A percentile compares a stretch with the other conserved stretches of the same genome.
Evolutionary conservation across 2,888 invertebrate species (phyloP).

Genomic region (Elysia crispata): DNA sequence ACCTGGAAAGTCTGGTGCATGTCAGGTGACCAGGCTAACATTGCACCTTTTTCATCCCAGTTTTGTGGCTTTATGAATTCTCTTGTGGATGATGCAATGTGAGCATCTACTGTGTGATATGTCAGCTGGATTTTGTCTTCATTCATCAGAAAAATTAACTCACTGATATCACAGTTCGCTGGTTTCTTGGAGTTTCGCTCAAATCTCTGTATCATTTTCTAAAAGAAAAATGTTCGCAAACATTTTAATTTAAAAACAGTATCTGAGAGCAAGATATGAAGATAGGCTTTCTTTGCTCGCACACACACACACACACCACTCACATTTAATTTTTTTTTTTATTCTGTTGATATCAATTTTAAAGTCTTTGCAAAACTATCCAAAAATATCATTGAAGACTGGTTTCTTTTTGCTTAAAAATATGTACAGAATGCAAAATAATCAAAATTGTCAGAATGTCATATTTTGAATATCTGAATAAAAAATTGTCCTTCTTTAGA

Average conservation of each 20-base stretch:
- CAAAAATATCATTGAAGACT: too few relatives aligned
- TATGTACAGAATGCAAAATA: too few relatives aligned
- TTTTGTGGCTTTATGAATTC: conserved; percentile 76
- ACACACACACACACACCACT: too few relatives aligned
- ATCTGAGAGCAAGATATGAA: too few relatives aligned
- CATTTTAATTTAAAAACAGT: not conserved
- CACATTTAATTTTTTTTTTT: too few relatives aligned
- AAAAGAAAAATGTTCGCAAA: conserved; percentile 17
- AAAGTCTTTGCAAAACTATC: too few relatives aligned
- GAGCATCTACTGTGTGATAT: conserved; percentile 75
- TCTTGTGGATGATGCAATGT: conserved; percentile 76
- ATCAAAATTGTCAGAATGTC: too few relatives aligned
- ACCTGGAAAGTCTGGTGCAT: conserved; percentile 77
- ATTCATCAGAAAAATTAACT: conserved; percentile 71
- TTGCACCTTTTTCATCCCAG: conserved; percentile 76
- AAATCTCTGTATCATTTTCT: conserved; percentile 76
- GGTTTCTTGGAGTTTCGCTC: conserved; percentile 67
- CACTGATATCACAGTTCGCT: conserved; percentile 76
- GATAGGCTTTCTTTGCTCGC: too few relatives aligned
- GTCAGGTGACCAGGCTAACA: conserved; percentile 71
- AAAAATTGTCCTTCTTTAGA: too few relatives aligned
- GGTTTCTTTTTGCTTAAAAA: too few relatives aligned
- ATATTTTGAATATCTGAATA: too few relatives aligned
- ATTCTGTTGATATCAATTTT: too few relatives aligned
- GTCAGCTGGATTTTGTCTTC: conserved; percentile 76